Conservation (phyloP, 2,888 invertebrate genomes). For the Halocaridina rubra region DNA sequence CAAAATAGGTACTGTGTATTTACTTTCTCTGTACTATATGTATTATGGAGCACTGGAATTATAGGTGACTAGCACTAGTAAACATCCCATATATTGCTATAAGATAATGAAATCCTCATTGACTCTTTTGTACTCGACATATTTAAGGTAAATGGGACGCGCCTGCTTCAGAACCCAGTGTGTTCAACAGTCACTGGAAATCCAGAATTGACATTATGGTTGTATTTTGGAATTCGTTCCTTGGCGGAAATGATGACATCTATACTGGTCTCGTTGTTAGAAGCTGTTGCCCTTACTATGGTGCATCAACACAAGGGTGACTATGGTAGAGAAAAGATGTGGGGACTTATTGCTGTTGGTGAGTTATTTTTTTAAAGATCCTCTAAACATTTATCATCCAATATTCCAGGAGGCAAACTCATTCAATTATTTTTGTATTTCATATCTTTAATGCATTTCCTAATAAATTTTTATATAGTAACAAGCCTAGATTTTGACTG, state of each 20-base stretch:
- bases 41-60: no score
- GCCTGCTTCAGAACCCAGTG: conserved; percentile 27
- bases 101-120: no score
- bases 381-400: neutral
- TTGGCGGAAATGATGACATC: conserved; percentile 65
- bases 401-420: neutral
- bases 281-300: conserved; percentile 62
- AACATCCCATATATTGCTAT: no score
- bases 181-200: conserved; percentile 58
- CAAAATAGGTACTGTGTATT: no score
- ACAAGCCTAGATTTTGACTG: no score
- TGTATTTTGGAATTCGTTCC: conserved; percentile 65
- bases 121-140: no score
- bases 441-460: no score
- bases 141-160: conserved; percentile 25
- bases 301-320: conserved; percentile 62
- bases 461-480: no score
- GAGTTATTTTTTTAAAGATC: neutral
- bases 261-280: conserved; percentile 63
- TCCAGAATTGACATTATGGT: conserved; percentile 65
- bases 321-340: conserved; percentile 63
- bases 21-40: no score
- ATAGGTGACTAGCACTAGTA: no score
- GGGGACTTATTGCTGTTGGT: conserved; percentile 61
- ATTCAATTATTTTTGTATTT: no score